phyloP scores from a whole-genome alignment of 2,797 vertebrate species.

The Oceanodroma leucorhoa region DNA sequence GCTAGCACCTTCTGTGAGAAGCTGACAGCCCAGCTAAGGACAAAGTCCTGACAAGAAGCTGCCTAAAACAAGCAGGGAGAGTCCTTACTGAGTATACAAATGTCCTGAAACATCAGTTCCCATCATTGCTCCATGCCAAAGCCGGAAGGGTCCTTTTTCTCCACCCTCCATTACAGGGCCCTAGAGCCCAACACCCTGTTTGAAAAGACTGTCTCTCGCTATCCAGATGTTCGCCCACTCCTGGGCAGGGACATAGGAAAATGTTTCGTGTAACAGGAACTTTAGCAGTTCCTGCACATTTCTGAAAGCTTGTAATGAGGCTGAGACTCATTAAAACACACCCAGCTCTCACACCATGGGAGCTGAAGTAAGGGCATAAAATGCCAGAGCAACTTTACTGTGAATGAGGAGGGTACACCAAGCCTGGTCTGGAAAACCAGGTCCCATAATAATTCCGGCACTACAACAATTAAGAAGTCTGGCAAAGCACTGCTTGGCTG shows the following conservation, averaged over 20 bases:
- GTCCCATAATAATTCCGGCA: not conserved
- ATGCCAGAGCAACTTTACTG: not conserved
- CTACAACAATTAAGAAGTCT: not conserved
- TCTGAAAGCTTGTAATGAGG: conserved; percentile 34
- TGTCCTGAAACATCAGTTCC: not conserved
- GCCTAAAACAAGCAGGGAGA: not conserved
- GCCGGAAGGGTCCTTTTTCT: not conserved
- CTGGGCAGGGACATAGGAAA: conserved; percentile 54
- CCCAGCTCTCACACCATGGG: not conserved
- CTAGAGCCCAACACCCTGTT: not conserved
- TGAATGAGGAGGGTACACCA: not conserved
- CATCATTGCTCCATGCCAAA: not conserved
- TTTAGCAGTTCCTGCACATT: conserved; percentile 21
- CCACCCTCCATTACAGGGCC: not conserved
- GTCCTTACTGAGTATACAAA: not conserved
- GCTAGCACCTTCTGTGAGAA: not conserved
- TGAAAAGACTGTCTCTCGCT: not conserved
- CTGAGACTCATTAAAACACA: conserved; percentile 48
- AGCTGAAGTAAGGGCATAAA: conserved; percentile 17
- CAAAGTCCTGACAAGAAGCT: not conserved
- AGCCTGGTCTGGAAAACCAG: not conserved
- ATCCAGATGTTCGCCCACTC: conserved; percentile 57
- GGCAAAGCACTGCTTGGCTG: not conserved
- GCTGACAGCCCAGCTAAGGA: not conserved
- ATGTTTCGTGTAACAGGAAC: conserved; percentile 22